Evolutionary conservation across 1,140 invertebrate genomes (phyloP).

Genomic region (Heliconius himera): DNA sequence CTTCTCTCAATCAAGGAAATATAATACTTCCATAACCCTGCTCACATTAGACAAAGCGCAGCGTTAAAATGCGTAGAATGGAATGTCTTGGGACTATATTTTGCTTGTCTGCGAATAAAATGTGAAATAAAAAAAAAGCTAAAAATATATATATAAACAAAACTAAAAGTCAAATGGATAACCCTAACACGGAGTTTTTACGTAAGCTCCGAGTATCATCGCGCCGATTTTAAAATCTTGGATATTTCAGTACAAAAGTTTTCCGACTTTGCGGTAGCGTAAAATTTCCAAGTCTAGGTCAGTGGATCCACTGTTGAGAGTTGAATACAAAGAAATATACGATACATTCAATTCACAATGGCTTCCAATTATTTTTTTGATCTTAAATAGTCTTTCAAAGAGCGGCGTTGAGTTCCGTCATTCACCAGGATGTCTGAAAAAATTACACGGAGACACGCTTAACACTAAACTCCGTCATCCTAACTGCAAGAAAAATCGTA

Average conservation of each 20-base stretch:
- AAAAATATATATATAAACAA: too few species aligned
- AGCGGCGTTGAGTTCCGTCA: background rate
- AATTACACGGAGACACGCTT: background rate
- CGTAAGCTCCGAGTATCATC: constrained; percentile 25
- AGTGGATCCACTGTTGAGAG: constrained; percentile 25
- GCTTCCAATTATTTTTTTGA: background rate
- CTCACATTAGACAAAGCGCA: too few species aligned
- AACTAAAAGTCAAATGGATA: background rate
- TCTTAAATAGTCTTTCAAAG: background rate
- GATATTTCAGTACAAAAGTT: constrained; percentile 32
- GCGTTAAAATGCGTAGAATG: too few species aligned
- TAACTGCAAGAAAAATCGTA: too few species aligned
- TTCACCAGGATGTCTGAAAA: too few species aligned
- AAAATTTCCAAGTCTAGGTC: constrained; percentile 24
- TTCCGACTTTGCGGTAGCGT: constrained; percentile 24
- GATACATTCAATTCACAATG: constrained; percentile 1
- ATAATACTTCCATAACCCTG: too few species aligned
- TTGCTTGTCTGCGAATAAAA: too few species aligned
- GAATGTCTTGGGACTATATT: too few species aligned
- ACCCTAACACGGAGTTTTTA: constrained; percentile 9
- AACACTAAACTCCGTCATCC: background rate
- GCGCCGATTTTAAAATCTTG: constrained; percentile 17
- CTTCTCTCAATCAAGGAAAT: too few species aligned
- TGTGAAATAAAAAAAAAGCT: background rate
- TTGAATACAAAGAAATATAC: background rate